phyloP scores from a whole-genome alignment of 2,113 vertebrate genomes.

The Clarias batrachus region DNA sequence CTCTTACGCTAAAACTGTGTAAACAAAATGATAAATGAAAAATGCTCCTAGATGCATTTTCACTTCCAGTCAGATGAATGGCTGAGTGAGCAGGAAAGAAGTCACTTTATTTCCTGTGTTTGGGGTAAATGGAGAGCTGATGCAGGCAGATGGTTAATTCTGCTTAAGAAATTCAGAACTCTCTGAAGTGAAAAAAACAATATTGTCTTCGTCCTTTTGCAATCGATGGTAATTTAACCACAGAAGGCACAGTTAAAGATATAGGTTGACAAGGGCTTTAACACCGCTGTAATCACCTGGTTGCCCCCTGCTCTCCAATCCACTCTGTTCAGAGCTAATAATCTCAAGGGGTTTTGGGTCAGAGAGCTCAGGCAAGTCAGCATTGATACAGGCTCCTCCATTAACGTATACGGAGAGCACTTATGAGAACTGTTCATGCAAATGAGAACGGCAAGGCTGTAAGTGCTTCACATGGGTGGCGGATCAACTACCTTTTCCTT shows the following conservation, averaged over 20 bases:
- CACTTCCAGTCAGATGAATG: not conserved
- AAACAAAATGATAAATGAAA: not conserved
- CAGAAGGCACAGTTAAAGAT: not conserved
- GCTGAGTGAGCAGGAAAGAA: not conserved
- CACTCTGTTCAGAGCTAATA: not conserved
- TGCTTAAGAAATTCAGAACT: constrained; percentile 2
- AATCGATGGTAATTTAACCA: constrained; percentile 1
- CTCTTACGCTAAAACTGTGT: not conserved
- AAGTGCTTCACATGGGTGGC: not conserved
- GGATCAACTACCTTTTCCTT: not conserved
- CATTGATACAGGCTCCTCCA: not conserved
- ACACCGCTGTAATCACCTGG: not conserved
- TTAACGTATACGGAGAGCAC: constrained; percentile 16
- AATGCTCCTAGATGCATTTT: not conserved
- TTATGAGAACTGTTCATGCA: not conserved
- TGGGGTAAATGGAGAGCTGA: not conserved
- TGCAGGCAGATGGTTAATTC: not conserved
- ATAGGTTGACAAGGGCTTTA: constrained; percentile 6
- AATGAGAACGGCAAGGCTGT: not conserved
- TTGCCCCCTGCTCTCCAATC: not conserved
- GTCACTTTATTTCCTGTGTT: not conserved
- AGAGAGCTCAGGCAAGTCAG: not conserved
- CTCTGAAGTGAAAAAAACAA: not conserved
- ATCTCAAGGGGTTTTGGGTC: not conserved
- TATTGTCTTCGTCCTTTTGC: not conserved